Base-by-base conservation (phyloP, 2,797 vertebrate genomes). In the Rhabdomys pumilio region DNA sequence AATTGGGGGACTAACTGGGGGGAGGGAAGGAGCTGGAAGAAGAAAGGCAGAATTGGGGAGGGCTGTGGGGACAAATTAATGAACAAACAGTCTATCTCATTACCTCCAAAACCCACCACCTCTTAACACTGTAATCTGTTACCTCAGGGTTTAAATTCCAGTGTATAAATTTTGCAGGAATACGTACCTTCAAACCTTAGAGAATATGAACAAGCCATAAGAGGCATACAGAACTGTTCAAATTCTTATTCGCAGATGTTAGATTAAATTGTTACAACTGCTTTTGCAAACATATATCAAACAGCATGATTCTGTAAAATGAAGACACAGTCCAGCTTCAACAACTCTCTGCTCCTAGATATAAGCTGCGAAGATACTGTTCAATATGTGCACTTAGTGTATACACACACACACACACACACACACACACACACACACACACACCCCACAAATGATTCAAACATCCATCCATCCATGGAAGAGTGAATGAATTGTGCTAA, bases 221-320 rank as follows among this genome's bases (percentile, higher is more conserved):
- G 1, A 91, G 38, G 79, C 19, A 55, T 67, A 65, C 1, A 11
- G 26, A 92, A 73, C 69, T 44, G 41, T 14, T 76, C 24, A 59
- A 59, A 94, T 88, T 55, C 24, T 90, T 63, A 59, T 26, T 47
- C 17, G 73, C 2, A 13, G 65, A 13, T 53, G 5, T 31, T 41
- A 29, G 11, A 82, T n/a, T 86, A 89, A 89, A 57, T 47, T 24
- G 24, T 55, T 77, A 84, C 0, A 73, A 69, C 14, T 50, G 85
- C 38, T 34, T 59, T 34, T 19, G 34, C 34, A 72, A 73, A 72
- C 14, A 57, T 26, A 41, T 15, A 73, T 31, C 47, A 50, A 50
- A 1, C 59, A 59, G 12, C 34, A 93, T 81, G 69, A 59, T 73
- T 73, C 11, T 93, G 77, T 87, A 93, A 86, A 87, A 29, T 57